phyloP scores from a whole-genome alignment of 2,113 vertebrate genomes.

The Rhipidura dahli region DNA sequence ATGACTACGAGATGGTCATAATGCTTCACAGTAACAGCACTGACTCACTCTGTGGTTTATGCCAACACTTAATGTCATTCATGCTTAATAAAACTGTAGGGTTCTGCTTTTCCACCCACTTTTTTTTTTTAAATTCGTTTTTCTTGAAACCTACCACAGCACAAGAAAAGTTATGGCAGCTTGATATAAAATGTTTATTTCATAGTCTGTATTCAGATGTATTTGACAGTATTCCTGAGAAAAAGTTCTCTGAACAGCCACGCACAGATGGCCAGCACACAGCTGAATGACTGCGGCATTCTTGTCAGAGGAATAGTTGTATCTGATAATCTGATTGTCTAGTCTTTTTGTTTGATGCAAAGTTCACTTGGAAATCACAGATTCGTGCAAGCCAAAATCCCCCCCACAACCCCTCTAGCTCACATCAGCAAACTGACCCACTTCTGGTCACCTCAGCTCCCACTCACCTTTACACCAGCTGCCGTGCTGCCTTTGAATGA shows the following conservation, averaged over 20 bases:
- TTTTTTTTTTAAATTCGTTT: neutral
- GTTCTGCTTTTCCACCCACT: constrained; percentile 47
- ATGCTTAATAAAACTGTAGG: constrained; percentile 45
- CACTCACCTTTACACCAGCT: neutral
- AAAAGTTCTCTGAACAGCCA: neutral
- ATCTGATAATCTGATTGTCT: neutral
- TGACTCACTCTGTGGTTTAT: constrained; percentile 43
- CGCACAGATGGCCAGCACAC: neutral
- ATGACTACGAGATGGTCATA: constrained; percentile 35
- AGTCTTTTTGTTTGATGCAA: neutral
- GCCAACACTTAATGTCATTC: constrained; percentile 55
- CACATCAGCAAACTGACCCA: neutral
- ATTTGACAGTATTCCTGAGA: neutral
- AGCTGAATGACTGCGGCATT: neutral
- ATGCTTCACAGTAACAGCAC: constrained; percentile 1
- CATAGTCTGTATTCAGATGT: neutral
- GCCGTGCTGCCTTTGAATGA: neutral
- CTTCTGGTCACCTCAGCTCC: neutral
- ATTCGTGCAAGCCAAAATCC: neutral
- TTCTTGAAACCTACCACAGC: neutral
- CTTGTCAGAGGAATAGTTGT: neutral
- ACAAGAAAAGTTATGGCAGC: neutral
- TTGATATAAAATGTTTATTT: constrained; percentile 4
- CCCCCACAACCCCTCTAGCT: neutral
- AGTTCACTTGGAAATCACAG: neutral